Evolutionary conservation across 2,113 vertebrate species (phyloP), one percentile per base, ranked within the genome.

Genomic region (Phocoena phocoena): DNA sequence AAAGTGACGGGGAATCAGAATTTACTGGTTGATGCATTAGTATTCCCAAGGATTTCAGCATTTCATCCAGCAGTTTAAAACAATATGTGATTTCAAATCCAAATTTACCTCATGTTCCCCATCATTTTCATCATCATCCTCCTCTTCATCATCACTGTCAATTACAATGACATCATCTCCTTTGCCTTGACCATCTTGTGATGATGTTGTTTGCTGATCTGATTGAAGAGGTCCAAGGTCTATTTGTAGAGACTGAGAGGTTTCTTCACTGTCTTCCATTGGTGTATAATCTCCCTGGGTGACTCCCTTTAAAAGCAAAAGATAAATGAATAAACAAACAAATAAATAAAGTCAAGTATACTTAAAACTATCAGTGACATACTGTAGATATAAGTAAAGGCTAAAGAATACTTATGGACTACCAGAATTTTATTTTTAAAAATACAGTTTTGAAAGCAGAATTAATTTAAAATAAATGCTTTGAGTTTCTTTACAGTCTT

Each of bases 121-220:
- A 94, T 99, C 99, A 0, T 99, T 99, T 94, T 99, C 99, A 76
- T 99, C 99, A 44, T 99, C 99, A 1, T 99, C 99, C 1, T 99
- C 99, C 65, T 99, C 99, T 97, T 99, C 99, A 14, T 99, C 99
- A 96, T 99, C 99, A 28, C 99, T 99, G 50, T 99, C 99, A 95
- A 99, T 99, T 44, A 99, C 99, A 84, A 99, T 99, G 38, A 99
- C 99, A 94, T 99, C 99, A 65, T 99, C 99, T 97, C 99, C 98
- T 97, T 99, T 99, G 90, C 98, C 98, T 1, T 99, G 98, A 77
- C 98, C 98, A 38, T 99, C 99, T 11, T 99, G 98, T 63, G 98
- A 98, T 12, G 99, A 99, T 79, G 98, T 97, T 36, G 98, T 98
- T 68, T 98, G 98, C 0, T 98, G 98, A 74, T 99, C 99, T 67